Base-by-base conservation (phyloP, 1,140 invertebrate species). In the Dufourea novaeangliae region DNA sequence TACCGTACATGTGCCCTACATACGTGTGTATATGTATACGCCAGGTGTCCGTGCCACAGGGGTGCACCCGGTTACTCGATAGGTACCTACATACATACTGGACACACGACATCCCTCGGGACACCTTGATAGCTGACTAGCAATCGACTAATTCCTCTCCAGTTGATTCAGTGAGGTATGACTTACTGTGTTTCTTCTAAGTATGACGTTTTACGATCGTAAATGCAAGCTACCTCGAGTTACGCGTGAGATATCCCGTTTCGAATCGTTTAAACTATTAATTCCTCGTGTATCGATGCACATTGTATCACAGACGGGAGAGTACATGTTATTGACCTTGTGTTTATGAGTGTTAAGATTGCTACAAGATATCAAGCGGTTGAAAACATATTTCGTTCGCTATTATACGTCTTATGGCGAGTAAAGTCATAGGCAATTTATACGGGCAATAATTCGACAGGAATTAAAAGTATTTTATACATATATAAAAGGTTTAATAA, bases 101-200 rank as follows among this genome's bases (percentile, higher is more conserved):
- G 41, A 14, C 50, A 20, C 64, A 5, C 2, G 44, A n/a, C 10
- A n/a, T n/a, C 46, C 54, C 12, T 3, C 5, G 14, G 29, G 44
- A 6, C 20, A 52, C 2, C n/a, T 50, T 5, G 11, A 25, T 11
- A 22, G 29, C 17, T 22, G n/a, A 17, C 22, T 22, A 12, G 63
- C 44, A 37, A 52, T 52, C 64, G 20, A 67, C 64, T 20, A 67
- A 67, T 67, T 46, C 6, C 32, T 12, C 46, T 14, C 20, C n/a
- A 3, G 29, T 12, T 22, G 10, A 8, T 6, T 11, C 29, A 10
- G 3, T 20, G 20, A 66, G 50, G 12, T 50, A 64, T 11, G 41
- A 17, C 7, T 66, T 32, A 46, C 50, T 27, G 17, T 14, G 44
- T 50, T 66, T 50, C 63, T 32, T 32, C 14, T 12, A 10, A 3